Percentiles rank a stretch among this genome's conserved stretches.
Evolutionary conservation across 2,797 vertebrate genomes (phyloP).

Genomic region (Manis pentadactyla): DNA sequence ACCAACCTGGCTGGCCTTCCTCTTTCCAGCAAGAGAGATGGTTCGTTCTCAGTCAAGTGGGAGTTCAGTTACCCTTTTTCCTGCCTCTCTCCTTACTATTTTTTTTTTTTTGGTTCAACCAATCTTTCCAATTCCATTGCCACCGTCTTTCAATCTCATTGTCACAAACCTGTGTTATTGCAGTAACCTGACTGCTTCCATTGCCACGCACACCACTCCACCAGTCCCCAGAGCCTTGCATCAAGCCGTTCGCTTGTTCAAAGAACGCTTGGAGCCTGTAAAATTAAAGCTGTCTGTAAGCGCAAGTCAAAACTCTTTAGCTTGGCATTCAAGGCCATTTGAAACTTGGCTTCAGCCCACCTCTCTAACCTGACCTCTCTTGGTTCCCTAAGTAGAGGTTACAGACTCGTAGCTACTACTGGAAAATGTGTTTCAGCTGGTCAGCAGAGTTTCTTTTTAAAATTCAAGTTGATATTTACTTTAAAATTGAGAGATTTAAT

Average conservation of each 20-base stretch:
- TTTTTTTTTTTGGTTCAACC: neutral
- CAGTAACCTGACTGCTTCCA: neutral
- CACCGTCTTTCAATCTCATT: neutral
- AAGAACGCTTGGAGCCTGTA: neutral
- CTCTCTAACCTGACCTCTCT: neutral
- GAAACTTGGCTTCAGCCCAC: neutral
- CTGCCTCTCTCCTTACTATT: neutral
- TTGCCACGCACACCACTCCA: neutral
- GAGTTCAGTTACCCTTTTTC: neutral
- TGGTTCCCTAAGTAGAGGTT: neutral
- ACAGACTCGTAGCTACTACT: neutral
- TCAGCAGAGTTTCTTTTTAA: neutral
- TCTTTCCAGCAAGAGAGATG: neutral
- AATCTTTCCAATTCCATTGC: neutral
- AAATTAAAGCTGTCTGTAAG: neutral
- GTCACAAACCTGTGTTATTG: neutral
- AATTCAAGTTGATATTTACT: neutral
- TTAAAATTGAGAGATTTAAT: neutral
- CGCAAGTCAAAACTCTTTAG: neutral
- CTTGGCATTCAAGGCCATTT: neutral
- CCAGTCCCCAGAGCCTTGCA: neutral
- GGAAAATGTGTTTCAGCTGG: neutral
- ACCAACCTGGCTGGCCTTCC: neutral
- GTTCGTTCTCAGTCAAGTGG: neutral
- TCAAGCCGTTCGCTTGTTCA: neutral